Conservation (phyloP, 2,113 vertebrate genomes). For the Sylvietta virens region DNA sequence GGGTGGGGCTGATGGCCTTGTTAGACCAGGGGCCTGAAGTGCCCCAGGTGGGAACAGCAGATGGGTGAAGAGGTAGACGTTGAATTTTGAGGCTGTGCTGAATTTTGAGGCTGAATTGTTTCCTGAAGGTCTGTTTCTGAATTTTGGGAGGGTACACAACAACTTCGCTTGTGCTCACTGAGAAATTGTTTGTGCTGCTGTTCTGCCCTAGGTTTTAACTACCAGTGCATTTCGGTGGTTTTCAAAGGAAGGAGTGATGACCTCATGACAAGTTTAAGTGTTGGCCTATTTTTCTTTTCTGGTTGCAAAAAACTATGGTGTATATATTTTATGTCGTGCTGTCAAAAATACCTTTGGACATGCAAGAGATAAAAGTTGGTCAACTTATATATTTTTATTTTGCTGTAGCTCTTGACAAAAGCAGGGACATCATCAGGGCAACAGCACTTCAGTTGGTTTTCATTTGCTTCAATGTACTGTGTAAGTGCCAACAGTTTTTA, state of each 20-base stretch:
- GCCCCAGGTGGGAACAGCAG: background rate
- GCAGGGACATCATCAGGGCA: background rate
- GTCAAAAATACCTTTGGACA: background rate
- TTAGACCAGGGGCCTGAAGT: background rate
- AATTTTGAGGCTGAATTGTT: background rate
- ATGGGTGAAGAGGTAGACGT: background rate
- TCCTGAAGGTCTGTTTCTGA: background rate
- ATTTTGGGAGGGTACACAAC: background rate
- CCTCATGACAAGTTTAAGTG: background rate
- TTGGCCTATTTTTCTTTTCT: background rate
- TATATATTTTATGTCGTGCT: background rate
- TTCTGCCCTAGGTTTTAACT: background rate
- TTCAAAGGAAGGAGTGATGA: background rate
- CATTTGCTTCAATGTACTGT: background rate
- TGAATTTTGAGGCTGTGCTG: background rate
- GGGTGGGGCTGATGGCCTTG: rapidly evolving
- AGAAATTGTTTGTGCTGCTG: background rate
- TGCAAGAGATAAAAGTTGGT: background rate
- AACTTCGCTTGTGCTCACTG: background rate
- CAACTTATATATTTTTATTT: background rate
- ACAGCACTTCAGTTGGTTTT: background rate
- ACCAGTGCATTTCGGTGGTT: background rate
- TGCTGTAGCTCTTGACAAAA: background rate
- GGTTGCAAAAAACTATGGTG: background rate
- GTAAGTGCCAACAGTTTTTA: background rate